These are phyloP conservation scores for Troides aeacus DNA, from an alignment of 2,888 invertebrate genomes.

Conservation along the genomic window DNA sequence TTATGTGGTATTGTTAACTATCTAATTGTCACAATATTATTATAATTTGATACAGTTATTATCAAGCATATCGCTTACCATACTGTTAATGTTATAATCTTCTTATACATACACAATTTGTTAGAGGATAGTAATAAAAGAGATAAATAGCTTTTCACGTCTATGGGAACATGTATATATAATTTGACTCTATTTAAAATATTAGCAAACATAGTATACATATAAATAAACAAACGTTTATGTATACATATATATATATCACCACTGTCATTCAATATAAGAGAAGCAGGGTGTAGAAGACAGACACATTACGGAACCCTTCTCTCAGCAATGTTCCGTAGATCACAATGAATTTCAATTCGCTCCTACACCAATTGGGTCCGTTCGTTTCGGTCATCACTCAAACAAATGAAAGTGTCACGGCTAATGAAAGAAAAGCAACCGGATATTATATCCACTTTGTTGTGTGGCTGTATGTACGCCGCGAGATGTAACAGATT, in stretches of 20 bases:
- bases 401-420: constrained; percentile 46
- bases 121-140: too few relatives aligned
- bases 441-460: constrained; percentile 43
- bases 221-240: too few relatives aligned
- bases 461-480: constrained; percentile 22
- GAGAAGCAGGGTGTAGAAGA: not conserved
- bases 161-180: not conserved
- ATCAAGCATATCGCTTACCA: too few relatives aligned
- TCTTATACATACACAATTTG: too few relatives aligned
- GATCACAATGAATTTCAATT: constrained; percentile 29
- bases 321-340: not conserved
- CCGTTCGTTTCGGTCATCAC: constrained; percentile 32
- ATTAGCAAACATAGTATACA: too few relatives aligned
- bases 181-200: too few relatives aligned
- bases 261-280: not conserved
- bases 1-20: too few relatives aligned
- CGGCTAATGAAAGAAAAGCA: constrained; percentile 43
- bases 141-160: too few relatives aligned
- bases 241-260: too few relatives aligned
- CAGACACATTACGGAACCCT: constrained; percentile 13
- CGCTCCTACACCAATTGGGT: constrained; percentile 30
- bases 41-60: too few relatives aligned
- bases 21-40: too few relatives aligned
- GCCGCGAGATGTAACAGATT: constrained; percentile 19
- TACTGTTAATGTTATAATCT: too few relatives aligned